These are phyloP conservation scores for Chloroceryle aenea DNA, from an alignment of 2,113 vertebrate genomes.

Conservation along the genomic window DNA sequence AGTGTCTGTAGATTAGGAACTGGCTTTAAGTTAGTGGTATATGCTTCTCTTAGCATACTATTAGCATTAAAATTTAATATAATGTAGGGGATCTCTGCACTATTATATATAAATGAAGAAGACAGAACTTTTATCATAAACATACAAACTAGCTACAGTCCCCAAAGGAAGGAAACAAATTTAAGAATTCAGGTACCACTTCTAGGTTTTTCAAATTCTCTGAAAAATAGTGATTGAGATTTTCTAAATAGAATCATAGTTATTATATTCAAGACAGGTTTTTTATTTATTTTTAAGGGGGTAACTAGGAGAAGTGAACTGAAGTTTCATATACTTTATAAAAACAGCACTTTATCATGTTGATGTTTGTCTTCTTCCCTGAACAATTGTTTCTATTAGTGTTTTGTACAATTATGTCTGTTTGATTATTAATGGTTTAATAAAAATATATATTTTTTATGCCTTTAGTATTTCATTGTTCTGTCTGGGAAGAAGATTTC, in stretches of 20 bases:
- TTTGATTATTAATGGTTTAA: constrained; percentile 15
- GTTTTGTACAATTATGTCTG: neutral
- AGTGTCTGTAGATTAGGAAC: neutral
- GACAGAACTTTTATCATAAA: neutral
- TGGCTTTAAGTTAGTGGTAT: neutral
- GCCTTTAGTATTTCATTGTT: neutral
- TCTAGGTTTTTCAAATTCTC: neutral
- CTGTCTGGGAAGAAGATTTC: neutral
- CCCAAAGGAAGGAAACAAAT: neutral
- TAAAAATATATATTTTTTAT: neutral
- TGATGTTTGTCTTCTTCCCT: neutral
- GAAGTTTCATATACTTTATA: neutral
- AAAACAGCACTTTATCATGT: neutral
- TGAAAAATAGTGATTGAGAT: neutral
- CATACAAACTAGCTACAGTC: neutral
- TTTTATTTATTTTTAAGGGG: neutral
- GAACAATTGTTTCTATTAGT: neutral
- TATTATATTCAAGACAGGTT: neutral
- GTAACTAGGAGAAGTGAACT: neutral
- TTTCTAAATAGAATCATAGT: neutral
- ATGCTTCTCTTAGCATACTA: neutral
- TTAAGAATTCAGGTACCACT: neutral
- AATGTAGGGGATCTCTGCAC: neutral
- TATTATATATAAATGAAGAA: neutral
- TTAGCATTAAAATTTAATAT: neutral